Percentiles rank a stretch among this genome's conserved stretches.
Conservation (phyloP, 2,797 vertebrate species). For the Notamacropus eugenii region DNA sequence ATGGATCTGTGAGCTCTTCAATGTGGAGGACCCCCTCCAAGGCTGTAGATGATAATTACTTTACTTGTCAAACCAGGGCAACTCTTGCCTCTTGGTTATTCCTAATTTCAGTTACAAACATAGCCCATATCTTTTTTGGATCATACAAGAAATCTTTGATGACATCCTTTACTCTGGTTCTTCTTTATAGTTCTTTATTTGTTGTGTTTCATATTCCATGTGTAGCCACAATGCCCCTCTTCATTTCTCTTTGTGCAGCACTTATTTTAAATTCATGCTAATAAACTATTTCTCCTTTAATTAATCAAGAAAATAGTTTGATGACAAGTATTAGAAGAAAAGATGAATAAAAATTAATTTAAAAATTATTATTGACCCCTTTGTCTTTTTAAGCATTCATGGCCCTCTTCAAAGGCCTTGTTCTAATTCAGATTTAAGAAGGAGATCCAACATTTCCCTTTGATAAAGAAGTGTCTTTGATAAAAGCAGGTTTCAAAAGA, state of each 20-base stretch:
- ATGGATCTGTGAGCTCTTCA: background rate
- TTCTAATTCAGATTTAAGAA: constrained; percentile 28
- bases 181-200: background rate
- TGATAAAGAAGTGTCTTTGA: background rate
- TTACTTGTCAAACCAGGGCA: background rate
- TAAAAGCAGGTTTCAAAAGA: background rate
- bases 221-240: background rate
- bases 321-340: background rate
- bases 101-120: background rate
- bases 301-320: background rate
- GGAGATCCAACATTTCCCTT: background rate
- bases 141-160: background rate
- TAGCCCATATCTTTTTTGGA: background rate
- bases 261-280: background rate
- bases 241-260: background rate
- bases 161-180: background rate
- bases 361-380: background rate
- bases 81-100: background rate
- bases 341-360: background rate
- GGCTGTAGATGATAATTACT: background rate
- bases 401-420: background rate
- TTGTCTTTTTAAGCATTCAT: constrained; percentile 10
- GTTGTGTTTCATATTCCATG: background rate
- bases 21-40: background rate
- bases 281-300: constrained; percentile 6